phyloP scores from a whole-genome alignment of 2,888 invertebrate genomes.

The Ochlodes sylvanus region DNA sequence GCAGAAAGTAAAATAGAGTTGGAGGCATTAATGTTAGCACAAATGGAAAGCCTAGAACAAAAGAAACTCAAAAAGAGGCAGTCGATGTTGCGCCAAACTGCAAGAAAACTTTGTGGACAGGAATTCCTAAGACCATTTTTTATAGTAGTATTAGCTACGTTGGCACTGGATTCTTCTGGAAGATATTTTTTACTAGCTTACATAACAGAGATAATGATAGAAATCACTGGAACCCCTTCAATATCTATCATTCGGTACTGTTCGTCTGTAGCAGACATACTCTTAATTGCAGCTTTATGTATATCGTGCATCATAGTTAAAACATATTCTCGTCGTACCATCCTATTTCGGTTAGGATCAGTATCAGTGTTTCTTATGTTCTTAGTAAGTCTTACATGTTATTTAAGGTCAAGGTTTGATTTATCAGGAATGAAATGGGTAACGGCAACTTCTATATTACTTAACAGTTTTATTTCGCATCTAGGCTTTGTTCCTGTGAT shows the following conservation, averaged over 20 bases:
- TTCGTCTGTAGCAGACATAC: slow-evolving; percentile 51
- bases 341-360: slow-evolving; percentile 50
- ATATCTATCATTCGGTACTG: slow-evolving; percentile 54
- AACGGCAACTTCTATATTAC: slow-evolving; percentile 49
- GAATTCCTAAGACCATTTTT: slow-evolving; percentile 53
- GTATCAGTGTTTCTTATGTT: slow-evolving; percentile 50
- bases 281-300: slow-evolving; percentile 48
- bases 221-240: slow-evolving; percentile 49
- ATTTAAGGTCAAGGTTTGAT: slow-evolving; percentile 45
- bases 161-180: slow-evolving; percentile 53
- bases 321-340: slow-evolving; percentile 49
- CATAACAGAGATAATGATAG: slow-evolving; percentile 52
- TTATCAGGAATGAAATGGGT: slow-evolving; percentile 45
- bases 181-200: slow-evolving; percentile 55
- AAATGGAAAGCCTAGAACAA: slow-evolving; percentile 39
- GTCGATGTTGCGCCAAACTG: not conserved
- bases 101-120: slow-evolving; percentile 44
- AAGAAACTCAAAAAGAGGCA: slow-evolving; percentile 29
- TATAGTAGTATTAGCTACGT: slow-evolving; percentile 47
- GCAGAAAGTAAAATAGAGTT: slow-evolving; percentile 48
- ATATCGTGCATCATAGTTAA: slow-evolving; percentile 50
- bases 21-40: slow-evolving; percentile 45
- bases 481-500: slow-evolving; percentile 51
- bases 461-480: slow-evolving; percentile 50
- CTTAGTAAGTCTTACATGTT: slow-evolving; percentile 46